These are phyloP conservation scores for Pentalonia nigronervosa DNA, from an alignment of 1,140 invertebrate species.

Conservation along the genomic window DNA sequence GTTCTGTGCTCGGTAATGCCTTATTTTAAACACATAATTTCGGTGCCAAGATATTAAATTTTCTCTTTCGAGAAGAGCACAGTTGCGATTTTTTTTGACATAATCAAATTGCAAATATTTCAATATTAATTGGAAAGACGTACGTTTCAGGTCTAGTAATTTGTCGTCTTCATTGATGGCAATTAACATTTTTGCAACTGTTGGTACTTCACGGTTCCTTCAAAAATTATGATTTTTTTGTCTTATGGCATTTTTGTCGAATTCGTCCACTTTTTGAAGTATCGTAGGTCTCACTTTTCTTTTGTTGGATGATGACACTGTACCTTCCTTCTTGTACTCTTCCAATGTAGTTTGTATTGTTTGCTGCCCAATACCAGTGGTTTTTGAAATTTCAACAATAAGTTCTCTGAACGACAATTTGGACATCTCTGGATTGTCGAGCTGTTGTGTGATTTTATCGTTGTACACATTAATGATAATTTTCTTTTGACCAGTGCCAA, in stretches of 20 bases:
- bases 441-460: background rate
- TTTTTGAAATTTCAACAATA: constrained; percentile 6
- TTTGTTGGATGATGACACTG: constrained; percentile 17
- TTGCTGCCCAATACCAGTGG: background rate
- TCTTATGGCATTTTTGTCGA: background rate
- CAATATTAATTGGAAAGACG: constrained; percentile 4
- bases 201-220: constrained; percentile 7
- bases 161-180: constrained; percentile 16
- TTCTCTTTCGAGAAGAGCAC: constrained; percentile 15
- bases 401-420: background rate
- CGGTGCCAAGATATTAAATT: constrained; percentile 24
- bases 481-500: constrained; percentile 28
- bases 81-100: constrained; percentile 17
- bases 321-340: background rate
- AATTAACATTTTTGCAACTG: background rate
- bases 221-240: background rate
- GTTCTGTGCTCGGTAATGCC: background rate
- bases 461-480: background rate
- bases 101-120: constrained; percentile 32
- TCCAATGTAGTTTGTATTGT: background rate
- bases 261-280: background rate
- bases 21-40: background rate
- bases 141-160: background rate
- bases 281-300: background rate
- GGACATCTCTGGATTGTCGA: background rate